These are phyloP conservation scores for Tamias sibiricus DNA, from an alignment of 2,113 vertebrate genomes.

Conservation along the genomic window DNA sequence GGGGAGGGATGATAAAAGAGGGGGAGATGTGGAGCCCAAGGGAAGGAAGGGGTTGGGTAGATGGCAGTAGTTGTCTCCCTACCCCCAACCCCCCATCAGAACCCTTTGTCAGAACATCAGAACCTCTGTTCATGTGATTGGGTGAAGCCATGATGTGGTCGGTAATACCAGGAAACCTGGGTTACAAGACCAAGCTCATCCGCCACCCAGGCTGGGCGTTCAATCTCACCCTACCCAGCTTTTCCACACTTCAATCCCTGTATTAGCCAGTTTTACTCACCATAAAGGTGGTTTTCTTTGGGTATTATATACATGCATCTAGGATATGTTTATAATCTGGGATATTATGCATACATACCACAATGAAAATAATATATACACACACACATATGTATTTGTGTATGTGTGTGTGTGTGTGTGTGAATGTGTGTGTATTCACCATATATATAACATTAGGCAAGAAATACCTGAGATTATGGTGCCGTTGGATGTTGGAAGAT, in stretches of 20 bases:
- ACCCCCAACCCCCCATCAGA: too few species aligned
- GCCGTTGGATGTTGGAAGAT: neutral
- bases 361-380: neutral
- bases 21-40: neutral
- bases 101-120: neutral
- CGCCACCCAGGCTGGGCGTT: neutral
- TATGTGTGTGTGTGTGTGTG: too few species aligned
- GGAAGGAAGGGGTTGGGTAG: neutral
- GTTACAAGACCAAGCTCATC: neutral
- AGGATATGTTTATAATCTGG: too few species aligned
- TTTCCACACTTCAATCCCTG: neutral
- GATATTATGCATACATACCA: too few species aligned
- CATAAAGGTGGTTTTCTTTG: neutral
- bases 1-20: neutral
- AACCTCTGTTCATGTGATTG: neutral
- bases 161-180: neutral
- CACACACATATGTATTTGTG: too few species aligned
- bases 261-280: neutral
- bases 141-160: neutral
- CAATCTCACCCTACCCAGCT: rapidly evolving
- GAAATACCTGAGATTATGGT: neutral
- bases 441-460: neutral
- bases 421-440: neutral
- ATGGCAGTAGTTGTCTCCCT: neutral
- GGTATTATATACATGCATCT: neutral